These are phyloP conservation scores for Pseudococcus longispinus DNA, from an alignment of 2,888 invertebrate species.

Conservation along the genomic window DNA sequence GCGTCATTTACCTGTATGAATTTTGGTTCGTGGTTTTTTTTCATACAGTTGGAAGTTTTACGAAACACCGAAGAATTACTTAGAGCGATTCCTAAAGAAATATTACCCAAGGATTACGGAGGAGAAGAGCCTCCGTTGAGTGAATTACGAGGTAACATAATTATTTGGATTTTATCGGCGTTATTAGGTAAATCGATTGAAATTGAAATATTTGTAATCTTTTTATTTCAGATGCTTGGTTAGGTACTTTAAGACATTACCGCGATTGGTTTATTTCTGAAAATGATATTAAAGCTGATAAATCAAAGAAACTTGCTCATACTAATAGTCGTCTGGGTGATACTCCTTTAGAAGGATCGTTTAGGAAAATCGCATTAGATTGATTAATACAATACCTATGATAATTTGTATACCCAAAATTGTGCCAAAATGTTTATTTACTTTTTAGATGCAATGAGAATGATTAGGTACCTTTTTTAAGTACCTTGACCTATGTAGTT, in stretches of 20 bases:
- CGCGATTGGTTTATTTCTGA: constrained; percentile 53
- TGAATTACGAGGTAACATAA: constrained; percentile 30
- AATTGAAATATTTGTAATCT: background rate
- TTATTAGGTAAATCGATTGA: background rate
- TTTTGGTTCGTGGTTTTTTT: background rate
- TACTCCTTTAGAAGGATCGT: constrained; percentile 36
- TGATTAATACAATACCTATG: background rate
- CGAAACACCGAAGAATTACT: constrained; percentile 48
- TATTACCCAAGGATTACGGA: constrained; percentile 52
- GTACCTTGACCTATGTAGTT: no score
- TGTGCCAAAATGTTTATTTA: background rate
- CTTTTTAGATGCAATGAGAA: background rate
- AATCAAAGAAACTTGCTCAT: constrained; percentile 39
- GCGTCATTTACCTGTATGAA: background rate
- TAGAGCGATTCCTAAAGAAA: constrained; percentile 6
- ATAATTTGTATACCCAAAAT: background rate
- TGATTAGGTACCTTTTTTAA: background rate
- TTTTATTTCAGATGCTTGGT: constrained; percentile 53
- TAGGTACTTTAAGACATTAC: constrained; percentile 39
- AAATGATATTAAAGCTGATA: constrained; percentile 51
- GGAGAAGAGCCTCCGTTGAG: constrained; percentile 35
- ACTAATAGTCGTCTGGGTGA: constrained; percentile 41
- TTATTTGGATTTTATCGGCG: background rate
- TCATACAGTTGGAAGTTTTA: constrained; percentile 44
- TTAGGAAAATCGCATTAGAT: constrained; percentile 24